Conservation (phyloP, 2,797 vertebrate genomes). For the Falco biarmicus region DNA sequence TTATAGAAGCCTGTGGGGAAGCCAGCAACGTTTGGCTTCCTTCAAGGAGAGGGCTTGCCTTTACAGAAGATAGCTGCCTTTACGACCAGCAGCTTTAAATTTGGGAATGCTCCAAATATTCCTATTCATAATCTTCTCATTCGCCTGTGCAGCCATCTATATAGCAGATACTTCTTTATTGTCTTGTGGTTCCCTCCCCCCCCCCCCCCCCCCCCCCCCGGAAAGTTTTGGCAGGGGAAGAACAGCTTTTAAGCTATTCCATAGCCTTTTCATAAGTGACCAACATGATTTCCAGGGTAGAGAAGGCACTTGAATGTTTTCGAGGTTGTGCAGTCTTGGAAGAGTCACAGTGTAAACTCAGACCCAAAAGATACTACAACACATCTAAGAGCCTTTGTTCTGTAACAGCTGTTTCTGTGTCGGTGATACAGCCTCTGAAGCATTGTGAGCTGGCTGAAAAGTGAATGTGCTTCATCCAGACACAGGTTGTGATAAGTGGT, state of each 20-base stretch:
- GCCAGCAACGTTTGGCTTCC: not conserved
- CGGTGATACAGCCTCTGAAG: not conserved
- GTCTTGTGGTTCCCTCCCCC: too few relatives aligned
- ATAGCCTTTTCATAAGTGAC: accelerated
- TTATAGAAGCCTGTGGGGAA: not conserved
- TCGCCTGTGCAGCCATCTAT: not conserved
- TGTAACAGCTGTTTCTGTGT: not conserved
- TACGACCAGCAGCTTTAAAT: not conserved
- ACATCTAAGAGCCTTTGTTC: not conserved
- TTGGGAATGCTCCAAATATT: not conserved
- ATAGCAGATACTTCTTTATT: not conserved
- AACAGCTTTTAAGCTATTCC: not conserved
- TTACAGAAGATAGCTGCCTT: not conserved
- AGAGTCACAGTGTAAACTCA: not conserved
- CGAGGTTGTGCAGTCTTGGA: not conserved
- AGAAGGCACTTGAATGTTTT: not conserved
- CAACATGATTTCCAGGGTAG: not conserved
- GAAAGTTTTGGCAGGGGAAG: not conserved
- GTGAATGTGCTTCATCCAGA: not conserved
- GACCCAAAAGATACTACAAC: not conserved
- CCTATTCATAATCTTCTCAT: not conserved
- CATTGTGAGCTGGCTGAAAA: not conserved
- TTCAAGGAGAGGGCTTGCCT: not conserved
- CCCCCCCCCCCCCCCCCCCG: accelerated
- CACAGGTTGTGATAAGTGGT: not conserved